Evolutionary conservation across 2,797 vertebrate species (phyloP), one percentile per base, ranked within the genome.

Genomic region (Acestrorhynchus altus): DNA sequence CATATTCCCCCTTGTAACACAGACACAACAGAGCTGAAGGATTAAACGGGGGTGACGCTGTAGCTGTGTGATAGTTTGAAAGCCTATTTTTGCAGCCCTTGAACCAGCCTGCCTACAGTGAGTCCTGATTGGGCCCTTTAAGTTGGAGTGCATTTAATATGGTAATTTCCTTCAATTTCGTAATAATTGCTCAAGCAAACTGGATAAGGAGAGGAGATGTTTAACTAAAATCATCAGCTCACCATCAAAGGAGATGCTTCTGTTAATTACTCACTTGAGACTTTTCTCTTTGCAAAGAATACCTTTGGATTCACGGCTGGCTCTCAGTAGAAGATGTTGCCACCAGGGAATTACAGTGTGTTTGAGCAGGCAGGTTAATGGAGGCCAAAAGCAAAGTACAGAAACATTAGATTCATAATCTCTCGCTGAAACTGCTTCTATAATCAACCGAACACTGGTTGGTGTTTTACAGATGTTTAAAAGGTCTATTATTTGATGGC

Each of bases 221-320:
- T 64, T 1, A 18, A 31, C 61, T 42, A 20, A 22, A 65, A 65
- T 65, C 20, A 44, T 65, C 63, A 44, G 40, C 5, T 24, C 40
- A 40, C 63, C 39, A 44, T 65, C 63, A 44, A 44, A 65, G 63
- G 42, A 46, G 26, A 46, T 44, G 20, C 63, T 65, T 65, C 42
- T 7, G 39, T 65, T 65, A 65, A 65, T 65, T 65, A 65, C 61
- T 64, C 61, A 42, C 63, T 46, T 8, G 63, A 65, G 63, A 65
- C 40, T 8, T 12, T 12, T 5, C 1, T 20, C 10, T 65, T 24
- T 46, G 40, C 20, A 44, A 15, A 65, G 39, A 44, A 44, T 44
- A 65, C n/a, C 39, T 65, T 44, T 46, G 20, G n/a, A 44, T 22
- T 20, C 39, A 2, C 40, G 13, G n/a, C n/a, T 12, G 42, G 11